Evolutionary conservation across 2,113 vertebrate genomes (phyloP).

Genomic region (Vulpes vulpes): DNA sequence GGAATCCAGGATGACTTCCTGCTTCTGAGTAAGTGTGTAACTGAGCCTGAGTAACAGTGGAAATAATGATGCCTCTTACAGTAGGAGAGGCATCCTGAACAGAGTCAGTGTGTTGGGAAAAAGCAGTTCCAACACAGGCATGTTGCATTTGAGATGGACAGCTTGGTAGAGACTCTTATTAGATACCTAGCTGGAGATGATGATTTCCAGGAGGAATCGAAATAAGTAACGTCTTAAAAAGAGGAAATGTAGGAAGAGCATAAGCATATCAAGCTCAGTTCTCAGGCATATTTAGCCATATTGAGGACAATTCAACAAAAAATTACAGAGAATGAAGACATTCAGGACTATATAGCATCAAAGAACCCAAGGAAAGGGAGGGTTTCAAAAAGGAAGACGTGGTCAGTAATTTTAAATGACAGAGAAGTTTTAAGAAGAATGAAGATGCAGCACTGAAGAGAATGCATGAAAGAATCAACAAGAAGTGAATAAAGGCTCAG

Average conservation of each 20-base stretch:
- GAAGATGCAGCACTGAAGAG: not conserved
- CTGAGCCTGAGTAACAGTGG: not conserved
- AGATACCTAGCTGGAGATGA: not conserved
- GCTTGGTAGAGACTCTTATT: not conserved
- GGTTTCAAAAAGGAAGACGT: not conserved
- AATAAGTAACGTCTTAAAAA: not conserved
- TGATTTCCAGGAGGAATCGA: not conserved
- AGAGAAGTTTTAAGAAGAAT: not conserved
- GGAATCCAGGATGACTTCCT: not conserved
- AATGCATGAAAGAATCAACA: not conserved
- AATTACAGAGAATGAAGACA: not conserved
- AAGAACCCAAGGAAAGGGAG: not conserved
- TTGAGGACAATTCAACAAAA: conserved; percentile 15
- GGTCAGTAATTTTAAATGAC: not conserved
- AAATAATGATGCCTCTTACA: not conserved
- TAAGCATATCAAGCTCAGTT: not conserved
- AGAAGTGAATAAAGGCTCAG: not conserved
- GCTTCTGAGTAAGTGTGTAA: not conserved
- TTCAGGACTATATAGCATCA: not conserved
- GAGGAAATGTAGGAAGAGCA: not conserved
- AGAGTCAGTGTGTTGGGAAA: not conserved
- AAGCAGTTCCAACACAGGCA: not conserved
- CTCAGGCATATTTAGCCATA: not conserved
- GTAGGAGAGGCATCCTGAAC: not conserved
- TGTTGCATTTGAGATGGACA: not conserved